A percentile compares a stretch with the other conserved stretches of the same genome.
These are phyloP conservation scores for Cariama cristata DNA, from an alignment of 2,113 vertebrate genomes.

Conservation along the genomic window DNA sequence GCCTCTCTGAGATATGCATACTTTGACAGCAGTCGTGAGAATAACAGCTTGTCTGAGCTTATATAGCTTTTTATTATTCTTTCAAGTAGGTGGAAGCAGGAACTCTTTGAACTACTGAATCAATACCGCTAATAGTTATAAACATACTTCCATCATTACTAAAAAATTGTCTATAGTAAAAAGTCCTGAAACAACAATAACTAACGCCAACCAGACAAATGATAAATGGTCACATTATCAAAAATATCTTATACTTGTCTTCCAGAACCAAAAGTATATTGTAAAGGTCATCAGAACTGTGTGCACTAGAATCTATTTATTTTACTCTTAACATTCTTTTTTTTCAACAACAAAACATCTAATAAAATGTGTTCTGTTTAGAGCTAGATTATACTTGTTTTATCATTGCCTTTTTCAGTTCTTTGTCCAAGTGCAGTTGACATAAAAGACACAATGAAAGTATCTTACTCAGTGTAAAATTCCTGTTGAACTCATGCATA, in stretches of 20 bases:
- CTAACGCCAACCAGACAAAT: neutral
- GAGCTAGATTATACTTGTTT: neutral
- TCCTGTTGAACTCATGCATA: neutral
- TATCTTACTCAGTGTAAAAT: neutral
- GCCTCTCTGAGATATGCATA: neutral
- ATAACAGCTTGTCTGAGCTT: neutral
- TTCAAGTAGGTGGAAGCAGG: neutral
- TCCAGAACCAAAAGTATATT: neutral
- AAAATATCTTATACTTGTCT: neutral
- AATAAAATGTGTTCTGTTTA: neutral
- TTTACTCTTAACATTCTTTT: neutral
- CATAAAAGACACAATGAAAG: neutral
- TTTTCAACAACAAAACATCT: neutral
- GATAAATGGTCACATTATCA: neutral
- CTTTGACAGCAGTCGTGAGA: neutral
- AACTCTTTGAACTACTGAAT: neutral
- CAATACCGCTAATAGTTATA: neutral
- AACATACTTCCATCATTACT: neutral
- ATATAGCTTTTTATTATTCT: neutral
- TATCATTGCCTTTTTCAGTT: neutral
- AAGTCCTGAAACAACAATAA: neutral
- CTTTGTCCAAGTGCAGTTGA: neutral
- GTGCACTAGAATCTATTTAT: neutral
- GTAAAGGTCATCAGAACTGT: neutral
- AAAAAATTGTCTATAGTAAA: neutral